Conservation (phyloP, 2,113 vertebrate species). For the Bufo gargarizans region DNA sequence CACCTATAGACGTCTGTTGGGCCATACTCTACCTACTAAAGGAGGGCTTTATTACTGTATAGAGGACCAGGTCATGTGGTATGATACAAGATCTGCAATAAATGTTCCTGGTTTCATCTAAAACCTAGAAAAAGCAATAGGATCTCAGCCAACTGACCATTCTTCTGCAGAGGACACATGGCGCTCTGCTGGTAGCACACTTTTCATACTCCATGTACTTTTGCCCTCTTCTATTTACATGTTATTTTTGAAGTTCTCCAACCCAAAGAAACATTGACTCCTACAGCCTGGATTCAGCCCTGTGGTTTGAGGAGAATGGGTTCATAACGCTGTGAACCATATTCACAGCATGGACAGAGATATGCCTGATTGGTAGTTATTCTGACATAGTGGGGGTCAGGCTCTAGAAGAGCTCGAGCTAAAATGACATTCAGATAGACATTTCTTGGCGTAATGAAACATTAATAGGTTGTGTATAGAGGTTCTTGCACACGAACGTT, state of each 20-base stretch:
- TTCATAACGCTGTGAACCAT: background rate
- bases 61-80: no score
- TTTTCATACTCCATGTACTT: background rate
- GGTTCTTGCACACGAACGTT: no score
- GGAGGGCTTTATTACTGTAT: no score
- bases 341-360: background rate
- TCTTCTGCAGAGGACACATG: background rate
- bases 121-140: background rate
- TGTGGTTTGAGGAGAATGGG: background rate
- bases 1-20: no score
- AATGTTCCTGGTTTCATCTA: no score
- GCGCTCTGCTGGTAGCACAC: background rate
- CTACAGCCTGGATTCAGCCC: background rate
- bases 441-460: no score
- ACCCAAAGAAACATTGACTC: background rate
- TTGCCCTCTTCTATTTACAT: background rate
- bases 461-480: no score
- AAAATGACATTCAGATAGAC: no score
- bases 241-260: slow-evolving; percentile 17
- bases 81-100: no score
- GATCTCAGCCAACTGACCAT: background rate
- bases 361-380: background rate
- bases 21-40: no score
- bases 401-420: background rate
- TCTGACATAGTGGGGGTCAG: background rate